Evolutionary conservation across 2,888 invertebrate genomes (phyloP).

Genomic region (Platycnemis pennipes): DNA sequence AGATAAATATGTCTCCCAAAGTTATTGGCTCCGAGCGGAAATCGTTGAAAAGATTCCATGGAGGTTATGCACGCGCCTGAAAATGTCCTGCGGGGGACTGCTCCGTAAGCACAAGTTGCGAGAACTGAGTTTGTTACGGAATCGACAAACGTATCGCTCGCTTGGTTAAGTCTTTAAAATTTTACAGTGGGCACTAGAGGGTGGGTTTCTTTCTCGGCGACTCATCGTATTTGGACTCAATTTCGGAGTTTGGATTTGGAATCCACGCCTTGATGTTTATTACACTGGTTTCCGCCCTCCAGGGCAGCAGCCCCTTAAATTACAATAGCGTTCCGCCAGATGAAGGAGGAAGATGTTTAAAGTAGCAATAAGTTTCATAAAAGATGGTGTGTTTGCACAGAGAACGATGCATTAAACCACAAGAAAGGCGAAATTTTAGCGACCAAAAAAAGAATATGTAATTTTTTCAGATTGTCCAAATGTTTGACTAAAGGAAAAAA

Average conservation of each 20-base stretch:
- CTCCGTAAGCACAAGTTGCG: neutral
- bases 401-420: neutral
- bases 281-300: neutral
- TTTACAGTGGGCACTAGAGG: neutral
- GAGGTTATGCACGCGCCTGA: neutral
- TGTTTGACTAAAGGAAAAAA: neutral
- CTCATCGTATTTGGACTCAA: neutral
- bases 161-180: neutral
- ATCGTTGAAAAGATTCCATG: neutral
- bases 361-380: neutral
- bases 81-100: neutral
- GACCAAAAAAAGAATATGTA: neutral
- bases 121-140: neutral
- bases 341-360: neutral
- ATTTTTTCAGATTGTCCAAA: neutral
- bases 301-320: neutral
- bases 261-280: neutral
- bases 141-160: neutral
- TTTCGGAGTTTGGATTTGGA: neutral
- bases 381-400: neutral
- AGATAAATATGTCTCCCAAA: neutral
- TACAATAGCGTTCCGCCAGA: neutral
- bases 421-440: neutral
- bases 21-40: neutral
- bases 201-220: neutral